Evolutionary conservation across 2,888 invertebrate species (phyloP).

Genomic region (Trachelus tabidus): DNA sequence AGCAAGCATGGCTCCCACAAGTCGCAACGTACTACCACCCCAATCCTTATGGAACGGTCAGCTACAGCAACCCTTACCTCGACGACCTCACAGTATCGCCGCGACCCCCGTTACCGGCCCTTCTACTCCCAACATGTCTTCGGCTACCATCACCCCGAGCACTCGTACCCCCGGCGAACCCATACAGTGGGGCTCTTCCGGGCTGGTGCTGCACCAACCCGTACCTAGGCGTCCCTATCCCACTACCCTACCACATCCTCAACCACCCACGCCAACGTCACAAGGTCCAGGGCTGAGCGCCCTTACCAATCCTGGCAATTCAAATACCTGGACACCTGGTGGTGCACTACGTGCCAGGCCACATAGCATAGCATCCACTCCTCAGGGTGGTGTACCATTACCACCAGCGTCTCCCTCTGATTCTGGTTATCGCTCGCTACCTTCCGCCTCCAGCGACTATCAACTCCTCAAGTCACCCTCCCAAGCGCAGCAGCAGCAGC

Average conservation of each 20-base stretch:
- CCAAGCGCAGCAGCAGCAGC: conserved; percentile 25
- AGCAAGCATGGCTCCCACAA: conserved; percentile 27
- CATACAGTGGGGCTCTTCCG: conserved; percentile 62
- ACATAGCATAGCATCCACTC: conserved; percentile 60
- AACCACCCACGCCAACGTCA: conserved; percentile 68
- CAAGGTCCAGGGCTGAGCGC: conserved; percentile 50
- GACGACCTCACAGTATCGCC: conserved; percentile 75
- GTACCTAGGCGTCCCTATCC: conserved; percentile 59
- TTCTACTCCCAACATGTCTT: conserved; percentile 38
- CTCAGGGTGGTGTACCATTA: conserved; percentile 42
- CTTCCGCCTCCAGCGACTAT: conserved; percentile 74
- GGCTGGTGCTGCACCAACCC: conserved; percentile 62
- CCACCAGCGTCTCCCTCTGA: conserved; percentile 66
- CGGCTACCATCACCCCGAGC: conserved; percentile 36
- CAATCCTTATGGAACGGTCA: conserved; percentile 62
- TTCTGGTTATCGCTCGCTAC: conserved; percentile 69
- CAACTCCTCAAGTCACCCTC: conserved; percentile 70
- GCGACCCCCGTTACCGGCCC: conserved; percentile 60
- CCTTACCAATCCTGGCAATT: conserved; percentile 52
- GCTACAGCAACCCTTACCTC: conserved; percentile 56
- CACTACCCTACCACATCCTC: conserved; percentile 69
- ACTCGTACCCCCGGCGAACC: conserved; percentile 54
- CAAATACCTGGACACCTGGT: conserved; percentile 58
- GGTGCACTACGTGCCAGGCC: conserved; percentile 54
- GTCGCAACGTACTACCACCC: conserved; percentile 58